Percentiles rank a stretch among this genome's conserved stretches.
Evolutionary conservation across 1,140 invertebrate species (phyloP).

Genomic region (Andricus grossulariae): DNA sequence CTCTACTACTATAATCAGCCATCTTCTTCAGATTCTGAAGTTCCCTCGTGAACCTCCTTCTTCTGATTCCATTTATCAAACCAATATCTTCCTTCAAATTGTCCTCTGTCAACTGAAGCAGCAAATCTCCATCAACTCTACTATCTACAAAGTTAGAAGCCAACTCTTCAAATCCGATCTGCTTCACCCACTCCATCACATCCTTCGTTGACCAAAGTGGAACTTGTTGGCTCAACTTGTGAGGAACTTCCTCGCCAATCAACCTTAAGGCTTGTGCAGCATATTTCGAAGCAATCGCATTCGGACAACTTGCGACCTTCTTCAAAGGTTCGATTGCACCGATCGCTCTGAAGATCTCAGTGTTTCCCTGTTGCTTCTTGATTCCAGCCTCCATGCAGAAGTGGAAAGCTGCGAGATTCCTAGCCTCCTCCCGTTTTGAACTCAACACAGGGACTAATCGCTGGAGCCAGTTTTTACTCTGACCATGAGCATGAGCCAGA

Average conservation of each 20-base stretch:
- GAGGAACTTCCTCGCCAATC: slow-evolving; percentile 97
- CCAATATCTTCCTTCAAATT: slow-evolving; percentile 95
- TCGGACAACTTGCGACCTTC: slow-evolving; percentile 97
- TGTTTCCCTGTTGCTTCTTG: slow-evolving; percentile 96
- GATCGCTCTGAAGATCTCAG: slow-evolving; percentile 95
- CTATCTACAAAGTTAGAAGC: slow-evolving; percentile 91
- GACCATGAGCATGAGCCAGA: slow-evolving; percentile 94
- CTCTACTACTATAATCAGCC: slow-evolving; percentile 97
- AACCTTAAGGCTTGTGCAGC: slow-evolving; percentile 95
- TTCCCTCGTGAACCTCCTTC: slow-evolving; percentile 95
- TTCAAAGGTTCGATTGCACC: slow-evolving; percentile 96
- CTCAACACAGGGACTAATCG: slow-evolving; percentile 95
- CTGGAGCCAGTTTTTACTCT: slow-evolving; percentile 97
- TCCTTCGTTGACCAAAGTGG: slow-evolving; percentile 98
- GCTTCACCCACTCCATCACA: slow-evolving; percentile 98
- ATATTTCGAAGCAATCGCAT: slow-evolving; percentile 97
- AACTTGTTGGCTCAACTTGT: slow-evolving; percentile 98
- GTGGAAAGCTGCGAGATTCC: slow-evolving; percentile 98
- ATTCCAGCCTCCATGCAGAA: slow-evolving; percentile 99
- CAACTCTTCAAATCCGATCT: slow-evolving; percentile 94
- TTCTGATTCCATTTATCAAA: slow-evolving; percentile 93
- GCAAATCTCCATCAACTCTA: slow-evolving; percentile 97
- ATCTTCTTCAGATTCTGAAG: slow-evolving; percentile 96
- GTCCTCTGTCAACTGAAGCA: slow-evolving; percentile 94
- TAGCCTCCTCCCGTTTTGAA: slow-evolving; percentile 96